Conservation (phyloP, 2,888 invertebrate species). For the Crocallis elinguaria region DNA sequence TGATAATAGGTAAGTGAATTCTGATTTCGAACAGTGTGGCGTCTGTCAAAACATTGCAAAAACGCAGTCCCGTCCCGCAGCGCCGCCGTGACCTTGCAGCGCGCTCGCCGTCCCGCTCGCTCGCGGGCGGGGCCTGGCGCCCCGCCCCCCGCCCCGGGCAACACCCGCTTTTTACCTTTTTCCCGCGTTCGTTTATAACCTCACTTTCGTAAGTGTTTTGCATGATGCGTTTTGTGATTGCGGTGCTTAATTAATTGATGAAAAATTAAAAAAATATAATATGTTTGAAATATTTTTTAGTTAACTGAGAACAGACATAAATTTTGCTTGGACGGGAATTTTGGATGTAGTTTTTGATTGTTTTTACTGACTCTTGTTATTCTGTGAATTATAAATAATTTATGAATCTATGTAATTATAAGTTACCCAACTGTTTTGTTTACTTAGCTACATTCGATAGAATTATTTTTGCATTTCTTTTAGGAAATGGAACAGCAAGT, state of each 20-base stretch:
- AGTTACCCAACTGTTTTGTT: too few species aligned
- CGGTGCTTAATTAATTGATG: neutral
- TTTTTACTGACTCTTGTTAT: too few species aligned
- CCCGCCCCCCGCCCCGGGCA: slow-evolving; percentile 78
- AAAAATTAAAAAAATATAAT: neutral
- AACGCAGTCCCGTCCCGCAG: slow-evolving; percentile 35
- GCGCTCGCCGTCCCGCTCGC: slow-evolving; percentile 67
- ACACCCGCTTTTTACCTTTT: slow-evolving; percentile 70
- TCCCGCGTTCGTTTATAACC: slow-evolving; percentile 58
- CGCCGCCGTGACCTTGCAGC: slow-evolving; percentile 69
- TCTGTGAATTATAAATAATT: too few species aligned
- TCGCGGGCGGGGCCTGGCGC: slow-evolving; percentile 59
- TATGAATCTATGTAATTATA: too few species aligned
- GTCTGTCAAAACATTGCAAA: slow-evolving; percentile 61
- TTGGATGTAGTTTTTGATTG: too few species aligned
- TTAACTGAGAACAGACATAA: too few species aligned
- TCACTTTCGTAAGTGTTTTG: slow-evolving; percentile 57
- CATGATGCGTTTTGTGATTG: slow-evolving; percentile 25
- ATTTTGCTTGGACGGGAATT: too few species aligned
- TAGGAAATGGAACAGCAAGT: too few species aligned
- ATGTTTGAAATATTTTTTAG: too few species aligned
- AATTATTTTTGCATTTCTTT: too few species aligned
- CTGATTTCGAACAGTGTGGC: slow-evolving; percentile 29
- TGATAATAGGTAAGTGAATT: slow-evolving; percentile 6
- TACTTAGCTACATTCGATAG: too few species aligned